Conservation (phyloP, 2,888 invertebrate genomes). For the Eumacrocentrus americanus region DNA sequence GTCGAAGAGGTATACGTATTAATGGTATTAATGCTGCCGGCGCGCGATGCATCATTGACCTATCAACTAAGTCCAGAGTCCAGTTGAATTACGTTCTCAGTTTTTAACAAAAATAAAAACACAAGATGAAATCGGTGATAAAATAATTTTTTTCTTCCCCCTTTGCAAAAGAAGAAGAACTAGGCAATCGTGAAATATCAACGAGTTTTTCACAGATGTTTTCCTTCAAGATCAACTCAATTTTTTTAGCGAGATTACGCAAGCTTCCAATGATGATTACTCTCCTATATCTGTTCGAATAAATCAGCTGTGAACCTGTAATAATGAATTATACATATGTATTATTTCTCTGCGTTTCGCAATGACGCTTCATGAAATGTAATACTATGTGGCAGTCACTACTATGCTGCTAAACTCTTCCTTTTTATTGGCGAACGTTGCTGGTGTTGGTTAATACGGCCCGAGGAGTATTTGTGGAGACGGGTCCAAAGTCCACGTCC, state of each 20-base stretch:
- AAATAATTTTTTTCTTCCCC: too few species aligned
- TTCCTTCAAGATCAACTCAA: not conserved
- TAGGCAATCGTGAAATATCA: not conserved
- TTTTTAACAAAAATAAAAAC: not conserved
- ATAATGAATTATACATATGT: not conserved
- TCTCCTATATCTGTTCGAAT: not conserved
- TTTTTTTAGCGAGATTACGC: too few species aligned
- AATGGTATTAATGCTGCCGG: too few species aligned
- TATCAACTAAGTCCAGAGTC: not conserved
- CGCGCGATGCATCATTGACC: not conserved
- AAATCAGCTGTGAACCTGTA: not conserved
- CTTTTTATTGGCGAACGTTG: not conserved
- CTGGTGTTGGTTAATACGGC: not conserved
- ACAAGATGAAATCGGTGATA: too few species aligned
- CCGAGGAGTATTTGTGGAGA: not conserved
- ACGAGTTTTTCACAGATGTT: not conserved
- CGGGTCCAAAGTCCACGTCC: slow-evolving; percentile 21
- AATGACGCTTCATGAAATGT: not conserved
- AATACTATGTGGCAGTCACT: not conserved
- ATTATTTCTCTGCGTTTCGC: not conserved
- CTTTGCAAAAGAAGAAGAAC: not conserved
- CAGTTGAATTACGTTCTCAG: not conserved
- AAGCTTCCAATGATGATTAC: too few species aligned
- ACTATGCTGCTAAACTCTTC: not conserved
- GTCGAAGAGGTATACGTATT: not conserved